Evolutionary conservation across 2,797 vertebrate genomes (phyloP).

Genomic region (Mycteria americana): DNA sequence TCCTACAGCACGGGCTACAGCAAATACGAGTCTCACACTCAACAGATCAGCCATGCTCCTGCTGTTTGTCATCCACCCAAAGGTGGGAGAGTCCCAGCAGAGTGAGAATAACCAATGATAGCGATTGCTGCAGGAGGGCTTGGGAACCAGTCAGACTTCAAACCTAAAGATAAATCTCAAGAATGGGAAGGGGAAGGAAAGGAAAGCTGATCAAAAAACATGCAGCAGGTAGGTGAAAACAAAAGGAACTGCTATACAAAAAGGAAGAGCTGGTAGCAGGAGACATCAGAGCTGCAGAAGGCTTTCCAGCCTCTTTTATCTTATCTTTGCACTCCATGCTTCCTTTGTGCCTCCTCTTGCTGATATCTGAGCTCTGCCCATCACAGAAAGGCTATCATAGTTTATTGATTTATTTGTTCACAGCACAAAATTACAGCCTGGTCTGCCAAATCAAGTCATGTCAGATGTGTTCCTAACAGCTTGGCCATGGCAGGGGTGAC

Average conservation of each 20-base stretch:
- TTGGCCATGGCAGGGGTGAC: background rate
- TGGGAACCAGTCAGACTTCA: background rate
- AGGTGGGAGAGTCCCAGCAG: accelerated
- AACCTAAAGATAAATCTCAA: background rate
- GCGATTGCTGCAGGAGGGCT: background rate
- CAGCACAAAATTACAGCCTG: background rate
- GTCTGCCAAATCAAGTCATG: background rate
- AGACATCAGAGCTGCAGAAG: background rate
- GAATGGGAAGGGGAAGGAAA: background rate
- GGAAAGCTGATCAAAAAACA: background rate
- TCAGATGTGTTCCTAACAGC: background rate
- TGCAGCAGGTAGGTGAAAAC: background rate
- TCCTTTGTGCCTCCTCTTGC: background rate
- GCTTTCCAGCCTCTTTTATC: background rate
- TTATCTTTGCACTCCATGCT: background rate
- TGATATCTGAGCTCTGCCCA: background rate
- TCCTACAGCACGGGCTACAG: background rate
- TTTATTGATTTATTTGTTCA: slow-evolving; percentile 5
- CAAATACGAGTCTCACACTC: background rate
- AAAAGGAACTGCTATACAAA: background rate
- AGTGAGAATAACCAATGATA: background rate
- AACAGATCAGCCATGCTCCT: background rate
- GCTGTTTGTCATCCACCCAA: background rate
- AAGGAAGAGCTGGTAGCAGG: background rate
- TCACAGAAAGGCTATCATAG: background rate